These are phyloP conservation scores for Laothoe populi DNA, from an alignment of 2,888 invertebrate genomes.

Conservation along the genomic window DNA sequence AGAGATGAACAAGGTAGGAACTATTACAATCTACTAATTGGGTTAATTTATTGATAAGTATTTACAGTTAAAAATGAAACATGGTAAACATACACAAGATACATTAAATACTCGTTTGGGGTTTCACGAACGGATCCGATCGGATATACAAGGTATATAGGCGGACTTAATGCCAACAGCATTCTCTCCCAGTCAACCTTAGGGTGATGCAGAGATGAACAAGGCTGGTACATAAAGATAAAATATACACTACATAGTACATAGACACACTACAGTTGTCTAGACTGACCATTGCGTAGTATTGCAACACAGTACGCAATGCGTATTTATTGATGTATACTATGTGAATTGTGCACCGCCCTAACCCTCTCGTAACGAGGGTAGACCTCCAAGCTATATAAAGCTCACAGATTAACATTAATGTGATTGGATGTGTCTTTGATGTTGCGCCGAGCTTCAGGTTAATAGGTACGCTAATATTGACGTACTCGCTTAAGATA, in stretches of 20 bases:
- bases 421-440: slow-evolving; percentile 17
- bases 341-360: slow-evolving; percentile 4
- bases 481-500: background rate
- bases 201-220: too few species aligned
- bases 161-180: too few species aligned
- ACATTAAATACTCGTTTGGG: too few species aligned
- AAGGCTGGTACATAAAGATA: too few species aligned
- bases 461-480: background rate
- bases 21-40: too few species aligned
- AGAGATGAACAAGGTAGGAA: too few species aligned
- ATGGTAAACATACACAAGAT: too few species aligned
- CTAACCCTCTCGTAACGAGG: slow-evolving; percentile 11
- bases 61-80: too few species aligned
- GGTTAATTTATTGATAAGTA: too few species aligned
- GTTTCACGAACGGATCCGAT: too few species aligned
- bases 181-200: too few species aligned
- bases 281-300: slow-evolving; percentile 6
- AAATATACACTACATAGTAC: background rate
- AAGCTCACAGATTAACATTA: background rate
- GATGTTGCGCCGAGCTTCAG: background rate
- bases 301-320: background rate
- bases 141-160: too few species aligned
- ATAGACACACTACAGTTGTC: background rate
- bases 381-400: background rate
- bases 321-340: background rate